Conservation (phyloP, 2,113 vertebrate genomes). For the Pseudois nayaur region DNA sequence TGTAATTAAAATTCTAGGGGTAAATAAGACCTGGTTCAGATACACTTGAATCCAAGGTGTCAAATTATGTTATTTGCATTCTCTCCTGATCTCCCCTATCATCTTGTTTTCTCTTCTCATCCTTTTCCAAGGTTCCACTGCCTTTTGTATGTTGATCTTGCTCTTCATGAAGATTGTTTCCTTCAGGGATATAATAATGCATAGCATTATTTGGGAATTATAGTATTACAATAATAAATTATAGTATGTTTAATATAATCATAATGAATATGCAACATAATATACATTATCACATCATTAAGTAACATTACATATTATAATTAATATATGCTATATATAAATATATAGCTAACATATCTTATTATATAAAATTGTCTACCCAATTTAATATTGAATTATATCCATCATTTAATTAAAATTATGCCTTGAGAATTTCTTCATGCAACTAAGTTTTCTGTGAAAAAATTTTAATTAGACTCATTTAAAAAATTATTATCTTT, state of each 20-base stretch:
- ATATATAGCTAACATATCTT: neutral
- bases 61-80: neutral
- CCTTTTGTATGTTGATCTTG: neutral
- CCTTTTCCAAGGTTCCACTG: neutral
- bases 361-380: neutral
- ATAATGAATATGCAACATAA: neutral
- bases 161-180: neutral
- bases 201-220: neutral
- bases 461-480: neutral
- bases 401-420: slow-evolving; percentile 13
- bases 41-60: neutral
- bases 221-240: neutral
- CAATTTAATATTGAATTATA: neutral
- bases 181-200: neutral
- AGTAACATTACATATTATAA: neutral
- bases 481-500: neutral
- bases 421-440: neutral
- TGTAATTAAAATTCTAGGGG: neutral
- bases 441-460: neutral
- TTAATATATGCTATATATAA: neutral
- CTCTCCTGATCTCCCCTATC: neutral
- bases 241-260: neutral
- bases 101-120: neutral
- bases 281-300: neutral
- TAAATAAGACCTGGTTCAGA: neutral